Evolutionary conservation across 2,797 vertebrate genomes (phyloP), one percentile per base, ranked within the genome.

Genomic region (Brachyrhaphis roseni): DNA sequence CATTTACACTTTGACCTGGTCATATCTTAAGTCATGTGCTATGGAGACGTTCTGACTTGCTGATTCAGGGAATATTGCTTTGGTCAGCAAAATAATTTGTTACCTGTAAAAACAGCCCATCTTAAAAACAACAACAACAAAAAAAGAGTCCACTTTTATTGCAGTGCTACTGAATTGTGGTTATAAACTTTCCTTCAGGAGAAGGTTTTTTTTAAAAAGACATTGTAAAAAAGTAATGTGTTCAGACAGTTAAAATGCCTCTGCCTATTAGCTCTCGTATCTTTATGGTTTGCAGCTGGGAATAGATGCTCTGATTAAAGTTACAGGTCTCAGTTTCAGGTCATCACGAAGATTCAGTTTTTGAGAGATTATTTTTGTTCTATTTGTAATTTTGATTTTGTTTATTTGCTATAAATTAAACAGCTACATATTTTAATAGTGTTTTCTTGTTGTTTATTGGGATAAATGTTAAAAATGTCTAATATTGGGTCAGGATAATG

Each of bases 71-170:
- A 26, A 76, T 62, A 55, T 36, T 18, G 39, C 1, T 76, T 82
- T 20, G 84, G 80, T 89, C 87, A 88, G 88, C 89, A 28, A 28
- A 82, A 81, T 80, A 75, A 84, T 87, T 70, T 78, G 71, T 85
- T 78, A 87, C 78, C 41, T 71, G 68, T 46, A 2, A 46, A 71
- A 71, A 71, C 43, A 71, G n/a, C 26, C 23, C 26, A 71, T 45
- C 12, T 71, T 46, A 16, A 70, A 51, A 23, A 8, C n/a, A n/a
- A n/a, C n/a, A n/a, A 8, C 6, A 26, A 51, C 3, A 53, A 53
- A 51, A 2, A 8, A 7, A 49, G 15, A 70, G 41, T 12, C 5
- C 5, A 45, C 1, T 43, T 78, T 80, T 23, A 75, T 16, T 51
- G 43, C 59, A n/a, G 12, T 8, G 68, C 68, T 46, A 28, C 13